Base-by-base conservation (phyloP, 2,797 vertebrate species). In the Acipenser oxyrinchus region DNA sequence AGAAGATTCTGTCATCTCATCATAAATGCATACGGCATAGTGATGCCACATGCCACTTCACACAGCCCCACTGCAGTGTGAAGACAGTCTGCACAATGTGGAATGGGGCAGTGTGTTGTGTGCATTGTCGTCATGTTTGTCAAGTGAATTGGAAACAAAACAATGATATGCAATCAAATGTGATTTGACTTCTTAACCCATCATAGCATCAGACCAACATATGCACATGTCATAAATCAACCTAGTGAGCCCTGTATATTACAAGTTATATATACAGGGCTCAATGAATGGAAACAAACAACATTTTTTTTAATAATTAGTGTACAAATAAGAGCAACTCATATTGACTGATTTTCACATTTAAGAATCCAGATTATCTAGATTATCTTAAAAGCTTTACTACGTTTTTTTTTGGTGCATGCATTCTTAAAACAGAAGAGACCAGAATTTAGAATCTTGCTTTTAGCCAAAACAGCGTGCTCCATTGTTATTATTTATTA, bases 1-100 rank as follows among this genome's bases (percentile, higher is more conserved):
- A 62, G 60, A 62, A 62, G 1, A 23, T 48, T 15, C 60, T 62
- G 60, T 62, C 60, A 62, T 62, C 60, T 62, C 60, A 10, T 62
- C 60, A 62, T 6, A 62, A 23, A 48, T 37, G 18, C 60, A 48
- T 18, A 62, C 18, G 7, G 8, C 12, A 48, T 37, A 37, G 60
- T 7, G 60, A 37, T 37, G 18, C 60, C 60, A 62, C 60, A 62
- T 62, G 18, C 60, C 60, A 48, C 60, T 62, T 62, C 18, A 62
- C 60, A 62, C 60, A 62, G 60, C 18, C 60, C 48, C 60, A 62
- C 12, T 9, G 60, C 18, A 13, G 60, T 62, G 60, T 48, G 60
- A 62, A 12, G 60, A 62, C 60, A 62, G 18, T 18, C 7, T 58
- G 55, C 55, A 58, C 55, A 58, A 7, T 58, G 12, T n/a, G 12